Evolutionary conservation across 35 echinoderm and acorn worm species (phyloP), one percentile per base, ranked within the genome.

Genomic region (Ophiothrix spiculata): DNA sequence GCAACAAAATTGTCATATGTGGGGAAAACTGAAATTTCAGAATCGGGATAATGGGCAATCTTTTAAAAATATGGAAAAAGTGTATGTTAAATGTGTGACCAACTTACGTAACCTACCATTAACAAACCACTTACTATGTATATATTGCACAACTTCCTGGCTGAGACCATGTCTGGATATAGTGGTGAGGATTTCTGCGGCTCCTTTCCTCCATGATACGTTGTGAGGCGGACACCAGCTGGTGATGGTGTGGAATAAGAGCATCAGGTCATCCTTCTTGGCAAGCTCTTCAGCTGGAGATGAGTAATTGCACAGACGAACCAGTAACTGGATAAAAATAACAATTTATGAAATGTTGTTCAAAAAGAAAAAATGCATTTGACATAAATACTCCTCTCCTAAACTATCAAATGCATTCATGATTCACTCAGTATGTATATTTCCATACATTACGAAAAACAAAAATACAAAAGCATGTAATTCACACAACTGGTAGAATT

Each of bases 151-250:
- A 31, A 99, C 96, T 25, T 90, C 89, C 46, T 99, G 88, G 3
- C 85, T 90, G 31, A 99, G 86, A 28, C 96, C 96, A 63, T 94
- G 92, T 36, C 96, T 85, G n/a, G 96, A 99, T 32, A 99, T 91
- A 37, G 96, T 99, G 13, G 92, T 88, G 28, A 99, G 79, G 33
- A 99, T 92, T 19, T 99, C 96, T 14, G 96, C 96, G n/a, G 96
- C 96, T 35, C 96, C 96, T 40, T 99, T 99, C 86, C 96, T 91
- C 96, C 96, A 99, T 21, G 88, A 83, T 1, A 83, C 34, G 79
- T 99, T 99, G 81, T 94, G 96, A 39, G 89, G 84, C 11, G 91
- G 96, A 84, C 96, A 99, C 82, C 86, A 99, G 77, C 96, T 99
- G 63, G 91, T 99, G 77, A 99, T 99, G 35, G 92, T 92, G 75